These are phyloP conservation scores for Okamejei kenojei DNA, from an alignment of 2,797 vertebrate species.

Conservation along the genomic window DNA sequence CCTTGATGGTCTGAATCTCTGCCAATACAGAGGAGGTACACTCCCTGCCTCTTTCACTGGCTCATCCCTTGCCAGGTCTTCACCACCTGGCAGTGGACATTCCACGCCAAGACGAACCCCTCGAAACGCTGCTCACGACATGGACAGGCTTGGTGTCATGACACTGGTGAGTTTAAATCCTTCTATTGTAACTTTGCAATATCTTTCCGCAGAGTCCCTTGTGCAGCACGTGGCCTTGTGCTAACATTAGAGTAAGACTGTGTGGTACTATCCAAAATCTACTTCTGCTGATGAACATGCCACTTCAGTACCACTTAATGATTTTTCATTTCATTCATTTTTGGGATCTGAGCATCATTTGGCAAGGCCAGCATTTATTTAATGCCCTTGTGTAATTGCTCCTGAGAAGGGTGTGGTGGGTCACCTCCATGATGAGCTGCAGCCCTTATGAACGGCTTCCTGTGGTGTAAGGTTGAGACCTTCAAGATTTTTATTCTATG, in stretches of 20 bases:
- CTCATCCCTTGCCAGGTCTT: conserved; percentile 65
- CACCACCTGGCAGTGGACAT: conserved; percentile 80
- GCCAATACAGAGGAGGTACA: conserved; percentile 75
- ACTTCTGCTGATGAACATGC: not conserved
- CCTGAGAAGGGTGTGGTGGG: too few relatives aligned
- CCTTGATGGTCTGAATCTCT: conserved; percentile 61
- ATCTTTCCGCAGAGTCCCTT: not conserved
- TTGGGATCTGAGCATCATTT: too few relatives aligned
- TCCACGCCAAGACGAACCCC: conserved; percentile 80
- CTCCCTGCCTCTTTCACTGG: conserved; percentile 63
- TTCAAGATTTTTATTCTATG: too few relatives aligned
- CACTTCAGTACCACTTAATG: not conserved
- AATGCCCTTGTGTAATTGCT: too few relatives aligned
- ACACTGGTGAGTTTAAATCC: conserved; percentile 69
- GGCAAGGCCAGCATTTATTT: too few relatives aligned
- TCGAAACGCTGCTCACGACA: conserved; percentile 81
- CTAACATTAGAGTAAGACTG: not conserved
- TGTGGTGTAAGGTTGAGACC: too few relatives aligned
- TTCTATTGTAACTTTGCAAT: not conserved
- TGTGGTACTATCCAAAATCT: not conserved
- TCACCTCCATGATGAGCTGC: too few relatives aligned
- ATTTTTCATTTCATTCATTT: not conserved
- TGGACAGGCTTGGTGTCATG: conserved; percentile 90
- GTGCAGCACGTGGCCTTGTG: not conserved
- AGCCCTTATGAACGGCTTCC: too few relatives aligned